phyloP scores from a whole-genome alignment of 2,888 invertebrate genomes.

The Synanthedon andrenaeformis region DNA sequence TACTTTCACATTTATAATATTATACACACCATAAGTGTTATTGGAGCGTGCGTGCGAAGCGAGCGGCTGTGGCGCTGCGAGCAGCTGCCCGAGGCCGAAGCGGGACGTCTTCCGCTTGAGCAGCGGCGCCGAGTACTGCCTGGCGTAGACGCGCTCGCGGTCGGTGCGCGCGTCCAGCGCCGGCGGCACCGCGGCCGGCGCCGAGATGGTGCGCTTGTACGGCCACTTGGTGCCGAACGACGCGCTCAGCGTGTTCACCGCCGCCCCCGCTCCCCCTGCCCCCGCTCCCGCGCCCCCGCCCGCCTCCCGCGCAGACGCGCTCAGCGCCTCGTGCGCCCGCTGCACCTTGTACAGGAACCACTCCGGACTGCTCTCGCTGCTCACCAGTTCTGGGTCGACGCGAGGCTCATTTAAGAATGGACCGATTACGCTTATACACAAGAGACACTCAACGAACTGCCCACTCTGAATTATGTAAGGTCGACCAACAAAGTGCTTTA shows the following conservation, averaged over 20 bases:
- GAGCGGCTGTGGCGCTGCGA: conserved; percentile 36
- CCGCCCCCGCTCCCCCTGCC: conserved; percentile 5
- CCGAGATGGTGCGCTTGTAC: conserved; percentile 94
- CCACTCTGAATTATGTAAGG: no score
- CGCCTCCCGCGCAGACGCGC: conserved; percentile 19
- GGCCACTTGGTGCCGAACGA: conserved; percentile 95
- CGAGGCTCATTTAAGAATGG: not conserved
- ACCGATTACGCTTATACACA: no score
- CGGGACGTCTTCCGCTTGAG: conserved; percentile 92
- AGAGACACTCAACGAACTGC: no score
- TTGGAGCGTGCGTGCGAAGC: conserved; percentile 10
- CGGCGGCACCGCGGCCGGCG: conserved; percentile 80
- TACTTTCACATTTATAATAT: no score
- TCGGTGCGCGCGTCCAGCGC: conserved; percentile 39
- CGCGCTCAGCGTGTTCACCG: conserved; percentile 79
- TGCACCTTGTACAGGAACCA: conserved; percentile 86
- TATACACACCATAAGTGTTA: conserved; percentile 20
- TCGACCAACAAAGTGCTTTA: no score
- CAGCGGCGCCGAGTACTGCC: conserved; percentile 96
- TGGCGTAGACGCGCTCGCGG: conserved; percentile 87
- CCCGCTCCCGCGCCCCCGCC: conserved; percentile 78
- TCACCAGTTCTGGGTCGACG: conserved; percentile 78
- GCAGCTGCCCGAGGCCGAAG: conserved; percentile 89
- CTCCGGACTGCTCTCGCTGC: conserved; percentile 89
- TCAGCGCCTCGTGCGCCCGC: conserved; percentile 87